phyloP scores from a whole-genome alignment of 2,113 vertebrate genomes.

The Hippolais icterina region DNA sequence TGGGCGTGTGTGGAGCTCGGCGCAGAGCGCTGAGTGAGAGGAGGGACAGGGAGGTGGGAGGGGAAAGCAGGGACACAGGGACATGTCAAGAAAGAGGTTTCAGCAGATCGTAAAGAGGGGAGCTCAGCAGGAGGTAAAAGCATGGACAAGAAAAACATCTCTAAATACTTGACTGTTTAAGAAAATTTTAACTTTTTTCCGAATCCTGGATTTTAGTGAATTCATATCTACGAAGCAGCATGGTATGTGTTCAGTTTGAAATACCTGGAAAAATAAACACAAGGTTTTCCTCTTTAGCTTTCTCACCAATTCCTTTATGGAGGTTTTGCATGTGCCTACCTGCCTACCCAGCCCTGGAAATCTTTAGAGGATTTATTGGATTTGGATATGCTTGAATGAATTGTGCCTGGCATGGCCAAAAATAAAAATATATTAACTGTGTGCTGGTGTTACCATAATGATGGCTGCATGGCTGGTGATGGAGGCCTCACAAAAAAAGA shows the following conservation, averaged over 20 bases:
- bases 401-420: not conserved
- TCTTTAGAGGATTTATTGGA: not conserved
- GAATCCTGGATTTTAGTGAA: not conserved
- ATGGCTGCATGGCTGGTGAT: not conserved
- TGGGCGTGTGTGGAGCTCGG: not conserved
- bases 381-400: not conserved
- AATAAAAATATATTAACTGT: not conserved
- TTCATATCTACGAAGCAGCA: not conserved
- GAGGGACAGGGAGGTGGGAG: not conserved
- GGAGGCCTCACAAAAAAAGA: not conserved
- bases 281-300: not conserved
- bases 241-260: not conserved
- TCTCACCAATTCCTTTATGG: not conserved
- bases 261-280: not conserved
- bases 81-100: not conserved
- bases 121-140: not conserved
- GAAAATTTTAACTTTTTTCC: not conserved
- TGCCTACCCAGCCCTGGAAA: not conserved
- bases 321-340: not conserved
- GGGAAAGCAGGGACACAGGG: not conserved
- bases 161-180: not conserved
- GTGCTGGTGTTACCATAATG: not conserved
- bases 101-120: fast-evolving
- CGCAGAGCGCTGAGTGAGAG: not conserved
- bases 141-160: not conserved